phyloP scores from a whole-genome alignment of 2,113 vertebrate species.

The Cyanoderma ruficeps region DNA sequence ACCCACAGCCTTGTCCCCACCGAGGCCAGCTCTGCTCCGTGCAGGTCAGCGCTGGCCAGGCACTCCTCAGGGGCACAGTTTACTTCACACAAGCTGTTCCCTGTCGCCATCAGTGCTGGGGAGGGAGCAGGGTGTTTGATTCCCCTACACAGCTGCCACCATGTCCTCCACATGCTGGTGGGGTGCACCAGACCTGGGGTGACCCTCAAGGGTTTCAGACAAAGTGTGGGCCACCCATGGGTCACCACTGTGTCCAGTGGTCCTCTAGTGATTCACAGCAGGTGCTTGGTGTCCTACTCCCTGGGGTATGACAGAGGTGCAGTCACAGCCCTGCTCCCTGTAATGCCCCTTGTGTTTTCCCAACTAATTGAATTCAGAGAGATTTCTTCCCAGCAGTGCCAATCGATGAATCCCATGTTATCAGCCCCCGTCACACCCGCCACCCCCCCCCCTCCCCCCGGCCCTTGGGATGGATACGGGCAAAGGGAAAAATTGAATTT shows the following conservation, averaged over 20 bases:
- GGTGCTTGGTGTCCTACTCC: background rate
- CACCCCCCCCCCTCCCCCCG: background rate
- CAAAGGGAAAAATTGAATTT: slow-evolving; percentile 46
- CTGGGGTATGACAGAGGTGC: background rate
- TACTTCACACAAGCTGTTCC: background rate
- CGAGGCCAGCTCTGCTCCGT: accelerated
- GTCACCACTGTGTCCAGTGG: background rate
- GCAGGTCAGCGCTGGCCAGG: background rate
- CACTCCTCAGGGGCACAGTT: background rate
- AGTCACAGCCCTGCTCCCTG: background rate
- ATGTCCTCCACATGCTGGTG: background rate
- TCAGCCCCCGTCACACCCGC: background rate
- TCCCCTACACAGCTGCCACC: background rate
- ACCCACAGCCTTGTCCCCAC: accelerated
- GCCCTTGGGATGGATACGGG: background rate
- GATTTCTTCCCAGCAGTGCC: slow-evolving; percentile 46
- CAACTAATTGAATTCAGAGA: slow-evolving; percentile 56
- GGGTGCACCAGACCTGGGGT: background rate
- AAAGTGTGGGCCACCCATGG: background rate
- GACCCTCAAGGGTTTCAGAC: background rate
- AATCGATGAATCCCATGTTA: slow-evolving; percentile 44
- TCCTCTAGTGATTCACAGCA: accelerated
- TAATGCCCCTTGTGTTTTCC: background rate
- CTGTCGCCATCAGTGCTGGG: accelerated
- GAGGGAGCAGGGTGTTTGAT: background rate